These are phyloP conservation scores for Pangasianodon hypophthalmus DNA, from an alignment of 2,113 vertebrate genomes.

Conservation along the genomic window DNA sequence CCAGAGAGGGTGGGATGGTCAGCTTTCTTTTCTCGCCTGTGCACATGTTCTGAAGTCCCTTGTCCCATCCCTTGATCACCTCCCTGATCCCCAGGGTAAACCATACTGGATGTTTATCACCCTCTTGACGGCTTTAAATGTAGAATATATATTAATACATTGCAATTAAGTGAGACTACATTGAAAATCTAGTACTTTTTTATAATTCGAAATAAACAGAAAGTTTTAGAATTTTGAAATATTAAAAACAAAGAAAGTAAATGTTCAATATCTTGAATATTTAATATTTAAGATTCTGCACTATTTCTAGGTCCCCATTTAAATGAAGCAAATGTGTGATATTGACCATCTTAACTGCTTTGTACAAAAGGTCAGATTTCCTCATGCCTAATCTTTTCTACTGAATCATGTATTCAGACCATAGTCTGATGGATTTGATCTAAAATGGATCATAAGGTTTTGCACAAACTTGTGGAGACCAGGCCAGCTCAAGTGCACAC, in stretches of 20 bases:
- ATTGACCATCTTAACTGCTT: background rate
- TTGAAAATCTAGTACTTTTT: too few species aligned
- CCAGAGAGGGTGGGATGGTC: conserved; percentile 84
- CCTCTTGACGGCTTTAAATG: conserved; percentile 79
- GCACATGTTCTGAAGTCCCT: conserved; percentile 90
- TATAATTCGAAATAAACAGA: too few species aligned
- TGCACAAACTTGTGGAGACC: background rate
- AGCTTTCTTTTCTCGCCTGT: conserved; percentile 89
- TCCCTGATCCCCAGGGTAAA: conserved; percentile 92
- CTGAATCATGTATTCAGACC: background rate
- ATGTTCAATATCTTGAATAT: too few species aligned
- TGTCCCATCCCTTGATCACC: conserved; percentile 92
- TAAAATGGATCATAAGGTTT: background rate
- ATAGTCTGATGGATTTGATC: background rate
- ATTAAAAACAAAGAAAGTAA: too few species aligned
- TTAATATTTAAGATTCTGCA: background rate
- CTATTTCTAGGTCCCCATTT: background rate
- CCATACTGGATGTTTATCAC: conserved; percentile 90
- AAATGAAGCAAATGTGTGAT: background rate
- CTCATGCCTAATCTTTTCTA: background rate
- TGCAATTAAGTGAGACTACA: background rate
- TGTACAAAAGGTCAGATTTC: background rate
- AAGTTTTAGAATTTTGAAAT: too few species aligned
- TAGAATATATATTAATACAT: conserved; percentile 41
- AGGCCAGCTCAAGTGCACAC: background rate